Conservation (phyloP, 2,888 invertebrate genomes). For the Aphelenchoides bicaudatus region DNA sequence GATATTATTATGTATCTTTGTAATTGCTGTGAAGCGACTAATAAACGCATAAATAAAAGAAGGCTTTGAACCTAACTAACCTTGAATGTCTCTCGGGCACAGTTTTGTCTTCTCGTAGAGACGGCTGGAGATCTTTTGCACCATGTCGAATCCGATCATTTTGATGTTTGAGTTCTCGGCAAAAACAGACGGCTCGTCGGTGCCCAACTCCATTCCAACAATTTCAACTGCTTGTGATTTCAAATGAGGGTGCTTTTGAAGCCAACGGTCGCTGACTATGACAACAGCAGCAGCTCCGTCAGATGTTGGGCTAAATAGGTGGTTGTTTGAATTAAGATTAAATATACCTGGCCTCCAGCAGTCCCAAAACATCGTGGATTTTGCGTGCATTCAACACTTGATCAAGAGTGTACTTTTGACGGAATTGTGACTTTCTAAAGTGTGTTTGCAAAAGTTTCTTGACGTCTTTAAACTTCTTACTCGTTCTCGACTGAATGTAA, state of each 20-base stretch:
- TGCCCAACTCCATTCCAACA: conserved; percentile 88
- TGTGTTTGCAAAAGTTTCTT: background rate
- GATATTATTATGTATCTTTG: too few relatives aligned
- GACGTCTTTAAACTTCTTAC: conserved; percentile 63
- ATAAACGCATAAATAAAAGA: conserved; percentile 8
- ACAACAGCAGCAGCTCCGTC: conserved; percentile 95
- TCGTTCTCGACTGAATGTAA: conserved; percentile 93
- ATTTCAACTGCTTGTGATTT: conserved; percentile 88
- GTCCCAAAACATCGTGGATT: conserved; percentile 86
- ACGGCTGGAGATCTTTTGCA: conserved; percentile 66
- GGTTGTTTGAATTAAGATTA: background rate
- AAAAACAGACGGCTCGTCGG: conserved; percentile 83
- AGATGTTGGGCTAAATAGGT: conserved; percentile 74
- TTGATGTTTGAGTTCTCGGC: conserved; percentile 74
- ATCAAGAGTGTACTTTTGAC: conserved; percentile 82
- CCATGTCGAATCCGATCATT: conserved; percentile 63
- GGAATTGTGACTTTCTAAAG: conserved; percentile 81
- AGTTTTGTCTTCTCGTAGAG: conserved; percentile 72
- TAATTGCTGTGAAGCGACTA: too few relatives aligned
- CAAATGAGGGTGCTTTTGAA: conserved; percentile 72
- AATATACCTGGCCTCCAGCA: conserved; percentile 82
- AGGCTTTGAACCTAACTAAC: conserved; percentile 10
- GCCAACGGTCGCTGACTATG: conserved; percentile 84
- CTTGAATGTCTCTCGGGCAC: conserved; percentile 62
- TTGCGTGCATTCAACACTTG: conserved; percentile 82